phyloP scores from a whole-genome alignment of 2,113 vertebrate species.

The Petroica traversi region DNA sequence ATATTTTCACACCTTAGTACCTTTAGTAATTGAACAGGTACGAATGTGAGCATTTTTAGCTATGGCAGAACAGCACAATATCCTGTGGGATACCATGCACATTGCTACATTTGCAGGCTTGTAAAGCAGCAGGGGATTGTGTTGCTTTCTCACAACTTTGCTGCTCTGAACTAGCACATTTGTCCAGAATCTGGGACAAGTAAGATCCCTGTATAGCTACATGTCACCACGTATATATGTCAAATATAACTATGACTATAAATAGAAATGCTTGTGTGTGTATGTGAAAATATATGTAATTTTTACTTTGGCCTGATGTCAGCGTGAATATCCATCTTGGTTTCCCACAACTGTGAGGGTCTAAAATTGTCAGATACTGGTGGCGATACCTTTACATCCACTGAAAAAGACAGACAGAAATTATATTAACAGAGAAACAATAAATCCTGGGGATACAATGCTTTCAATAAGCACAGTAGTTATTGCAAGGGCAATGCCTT shows the following conservation, averaged over 20 bases:
- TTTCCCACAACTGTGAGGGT: slow-evolving; percentile 32
- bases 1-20: neutral
- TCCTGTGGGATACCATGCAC: neutral
- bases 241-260: neutral
- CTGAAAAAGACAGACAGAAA: slow-evolving; percentile 47
- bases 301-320: slow-evolving; percentile 62
- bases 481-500: neutral
- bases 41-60: neutral
- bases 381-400: slow-evolving; percentile 25
- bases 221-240: neutral
- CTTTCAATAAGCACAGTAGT: neutral
- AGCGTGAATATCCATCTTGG: slow-evolving; percentile 21
- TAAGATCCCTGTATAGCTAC: neutral
- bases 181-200: neutral
- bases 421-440: neutral
- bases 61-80: neutral
- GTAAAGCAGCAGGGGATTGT: neutral
- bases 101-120: neutral
- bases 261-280: neutral
- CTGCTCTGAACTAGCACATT: neutral
- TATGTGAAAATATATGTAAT: neutral
- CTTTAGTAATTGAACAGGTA: neutral
- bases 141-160: neutral
- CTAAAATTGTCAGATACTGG: neutral
- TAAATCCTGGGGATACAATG: neutral